Evolutionary conservation across 1,140 invertebrate species (phyloP), one percentile per base, ranked within the genome.

Genomic region (Drosophila truncata): DNA sequence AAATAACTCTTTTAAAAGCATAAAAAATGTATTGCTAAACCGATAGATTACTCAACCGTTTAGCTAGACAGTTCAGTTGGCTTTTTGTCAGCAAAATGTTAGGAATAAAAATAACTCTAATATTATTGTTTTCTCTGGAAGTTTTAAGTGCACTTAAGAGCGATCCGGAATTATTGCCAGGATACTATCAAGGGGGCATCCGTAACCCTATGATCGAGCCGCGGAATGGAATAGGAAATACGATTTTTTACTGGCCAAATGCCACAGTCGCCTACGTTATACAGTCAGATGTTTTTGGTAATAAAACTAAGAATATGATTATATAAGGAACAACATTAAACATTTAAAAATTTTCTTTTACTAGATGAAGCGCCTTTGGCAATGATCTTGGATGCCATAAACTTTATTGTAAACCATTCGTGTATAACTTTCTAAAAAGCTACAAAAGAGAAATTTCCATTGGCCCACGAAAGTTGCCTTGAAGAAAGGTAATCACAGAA

Each of bases 181-280:
- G 29, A 2, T 71, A 52, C 23, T 80, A 49, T 29, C 64, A 85
- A 31, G 82, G 82, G 0, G 82, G 84, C 47, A 80, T 85, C 39
- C 3, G 20, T 5, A 10, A 37, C 10, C 25, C 4, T 8, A 5
- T 11, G 0, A 5, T 9, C 2, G 5, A 1, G 0, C 1, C 7
- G 1, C 57, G 94, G 50, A 95, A 96, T 74, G 95, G 94, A 2
- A 79, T 96, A 1, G 82, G 93, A 18, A 94, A 95, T 52, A 92
- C 92, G 13, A 93, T 93, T 9, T 93, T 93, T 35, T 93, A 94
- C 42, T 96, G 95, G 95, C 94, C 94, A 0, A 93, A 94, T 58
- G 95, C 94, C 49, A 93, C 94, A 59, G 93, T 96, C 3, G 93
- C 94, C 13, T 95, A 95, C 77, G 91, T 93, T 23, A 95, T 96